phyloP scores from a whole-genome alignment of 2,888 invertebrate species.

The Drosophila prostipennis region DNA sequence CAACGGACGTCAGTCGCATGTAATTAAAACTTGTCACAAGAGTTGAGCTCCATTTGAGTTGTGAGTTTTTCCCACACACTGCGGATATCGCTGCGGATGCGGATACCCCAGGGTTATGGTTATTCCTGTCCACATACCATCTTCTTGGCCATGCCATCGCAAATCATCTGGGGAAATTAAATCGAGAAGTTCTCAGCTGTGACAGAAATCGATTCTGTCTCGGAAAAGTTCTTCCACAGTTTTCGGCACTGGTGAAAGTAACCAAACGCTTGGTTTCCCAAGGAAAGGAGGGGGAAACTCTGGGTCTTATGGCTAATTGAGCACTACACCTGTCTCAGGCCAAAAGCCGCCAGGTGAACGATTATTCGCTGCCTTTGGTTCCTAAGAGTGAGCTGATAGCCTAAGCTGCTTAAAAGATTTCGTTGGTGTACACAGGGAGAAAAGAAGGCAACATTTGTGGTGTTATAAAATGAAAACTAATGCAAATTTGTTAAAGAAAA shows the following conservation, averaged over 20 bases:
- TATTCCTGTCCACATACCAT: slow-evolving; percentile 10
- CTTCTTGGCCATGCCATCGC: not conserved
- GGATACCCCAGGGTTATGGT: slow-evolving; percentile 16
- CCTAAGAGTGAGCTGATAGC: slow-evolving; percentile 24
- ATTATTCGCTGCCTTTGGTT: slow-evolving; percentile 34
- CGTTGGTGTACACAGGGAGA: slow-evolving; percentile 16
- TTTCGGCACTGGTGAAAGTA: slow-evolving; percentile 28
- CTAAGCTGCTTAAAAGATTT: slow-evolving; percentile 45
- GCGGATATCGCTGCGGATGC: slow-evolving; percentile 17
- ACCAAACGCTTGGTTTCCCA: slow-evolving; percentile 1
- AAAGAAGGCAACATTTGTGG: not conserved
- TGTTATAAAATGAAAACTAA: no score
- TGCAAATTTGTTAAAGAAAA: no score
- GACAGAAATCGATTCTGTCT: slow-evolving; percentile 34
- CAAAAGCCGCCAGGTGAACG: slow-evolving; percentile 36
- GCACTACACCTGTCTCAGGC: slow-evolving; percentile 38
- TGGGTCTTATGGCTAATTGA: slow-evolving; percentile 37
- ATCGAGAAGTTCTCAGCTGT: slow-evolving; percentile 40
- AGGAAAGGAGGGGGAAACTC: not conserved
- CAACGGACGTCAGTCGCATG: slow-evolving; percentile 52
- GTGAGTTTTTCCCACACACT: slow-evolving; percentile 39
- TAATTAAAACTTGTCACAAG: slow-evolving; percentile 77
- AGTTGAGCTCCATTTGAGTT: slow-evolving; percentile 36
- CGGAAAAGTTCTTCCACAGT: slow-evolving; percentile 12
- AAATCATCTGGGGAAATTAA: slow-evolving; percentile 70